These are phyloP conservation scores for Trichopria drosophilae DNA, from an alignment of 2,888 invertebrate genomes.

Conservation along the genomic window DNA sequence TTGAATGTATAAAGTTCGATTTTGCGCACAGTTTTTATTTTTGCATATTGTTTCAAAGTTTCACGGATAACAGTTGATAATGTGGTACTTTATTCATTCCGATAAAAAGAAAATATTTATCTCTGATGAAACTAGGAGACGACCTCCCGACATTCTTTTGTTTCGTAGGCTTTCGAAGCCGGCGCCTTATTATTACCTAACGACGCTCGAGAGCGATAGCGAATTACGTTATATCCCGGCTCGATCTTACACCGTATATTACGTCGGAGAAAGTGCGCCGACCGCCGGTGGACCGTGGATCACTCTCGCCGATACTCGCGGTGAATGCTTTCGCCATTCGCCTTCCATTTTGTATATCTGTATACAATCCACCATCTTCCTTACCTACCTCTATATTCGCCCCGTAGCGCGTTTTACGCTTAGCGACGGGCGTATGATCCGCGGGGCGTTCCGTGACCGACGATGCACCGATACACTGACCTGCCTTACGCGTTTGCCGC, in stretches of 20 bases:
- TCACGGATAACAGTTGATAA: no score
- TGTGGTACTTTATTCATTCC: neutral
- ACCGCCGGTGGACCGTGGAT: constrained; percentile 40
- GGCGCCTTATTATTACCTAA: constrained; percentile 45
- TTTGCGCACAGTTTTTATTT: no score
- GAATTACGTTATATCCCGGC: constrained; percentile 38
- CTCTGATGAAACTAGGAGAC: no score
- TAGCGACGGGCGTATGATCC: no score
- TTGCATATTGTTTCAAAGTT: no score
- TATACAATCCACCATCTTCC: no score
- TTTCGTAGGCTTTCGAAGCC: neutral
- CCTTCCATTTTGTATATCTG: no score
- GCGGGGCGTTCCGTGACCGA: constrained; percentile 24
- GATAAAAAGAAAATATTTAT: no score
- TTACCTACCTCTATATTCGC: no score
- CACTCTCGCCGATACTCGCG: constrained; percentile 45
- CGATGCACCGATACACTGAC: constrained; percentile 44
- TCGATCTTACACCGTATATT: constrained; percentile 6
- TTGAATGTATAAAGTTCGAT: no score
- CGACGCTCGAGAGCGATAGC: constrained; percentile 35
- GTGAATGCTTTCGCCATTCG: constrained; percentile 45
- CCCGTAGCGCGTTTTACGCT: no score
- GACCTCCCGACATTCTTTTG: no score
- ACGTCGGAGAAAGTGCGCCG: constrained; percentile 44
- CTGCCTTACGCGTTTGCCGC: constrained; percentile 38